A percentile compares a stretch with the other conserved stretches of the same genome.
Evolutionary conservation across 1,140 invertebrate species (phyloP).

Genomic region (Rhagoletis zephyria): DNA sequence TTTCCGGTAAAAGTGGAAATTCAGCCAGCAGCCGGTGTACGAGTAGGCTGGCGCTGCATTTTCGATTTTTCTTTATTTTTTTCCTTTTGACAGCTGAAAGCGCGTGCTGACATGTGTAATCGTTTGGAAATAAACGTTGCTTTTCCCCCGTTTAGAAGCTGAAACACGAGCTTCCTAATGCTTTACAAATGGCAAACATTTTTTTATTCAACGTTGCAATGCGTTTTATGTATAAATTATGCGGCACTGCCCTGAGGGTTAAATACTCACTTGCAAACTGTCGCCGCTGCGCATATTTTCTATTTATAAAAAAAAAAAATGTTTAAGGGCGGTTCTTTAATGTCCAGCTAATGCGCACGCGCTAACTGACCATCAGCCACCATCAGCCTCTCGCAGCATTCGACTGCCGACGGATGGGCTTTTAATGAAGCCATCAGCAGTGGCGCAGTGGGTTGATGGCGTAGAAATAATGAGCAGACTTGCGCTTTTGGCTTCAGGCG

Average conservation of each 20-base stretch:
- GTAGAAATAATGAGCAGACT: conserved; percentile 15
- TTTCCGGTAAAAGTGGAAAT: conserved; percentile 40
- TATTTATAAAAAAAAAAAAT: not conserved
- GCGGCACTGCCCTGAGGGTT: not conserved
- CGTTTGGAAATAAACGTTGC: conserved; percentile 50
- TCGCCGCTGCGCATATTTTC: not conserved
- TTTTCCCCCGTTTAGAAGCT: not conserved
- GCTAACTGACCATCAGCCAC: conserved; percentile 5
- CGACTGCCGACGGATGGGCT: not conserved
- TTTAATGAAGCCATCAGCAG: not conserved
- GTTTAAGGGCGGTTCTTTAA: conserved; percentile 40
- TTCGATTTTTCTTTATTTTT: not conserved
- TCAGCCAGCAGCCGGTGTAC: not conserved
- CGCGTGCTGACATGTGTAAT: conserved; percentile 43
- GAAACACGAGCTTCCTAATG: conserved; percentile 19
- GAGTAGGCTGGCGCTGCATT: not conserved
- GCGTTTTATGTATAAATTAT: conserved; percentile 9
- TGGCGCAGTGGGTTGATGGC: not conserved
- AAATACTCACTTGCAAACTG: not conserved
- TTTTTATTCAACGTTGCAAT: conserved; percentile 12
- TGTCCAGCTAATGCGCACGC: not conserved
- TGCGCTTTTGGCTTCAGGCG: not conserved
- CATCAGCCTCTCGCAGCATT: not conserved
- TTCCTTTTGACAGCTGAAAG: not conserved
- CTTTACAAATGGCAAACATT: conserved; percentile 33